Base-by-base conservation (phyloP, 2,797 vertebrate genomes). In the Austrolebias charrua region DNA sequence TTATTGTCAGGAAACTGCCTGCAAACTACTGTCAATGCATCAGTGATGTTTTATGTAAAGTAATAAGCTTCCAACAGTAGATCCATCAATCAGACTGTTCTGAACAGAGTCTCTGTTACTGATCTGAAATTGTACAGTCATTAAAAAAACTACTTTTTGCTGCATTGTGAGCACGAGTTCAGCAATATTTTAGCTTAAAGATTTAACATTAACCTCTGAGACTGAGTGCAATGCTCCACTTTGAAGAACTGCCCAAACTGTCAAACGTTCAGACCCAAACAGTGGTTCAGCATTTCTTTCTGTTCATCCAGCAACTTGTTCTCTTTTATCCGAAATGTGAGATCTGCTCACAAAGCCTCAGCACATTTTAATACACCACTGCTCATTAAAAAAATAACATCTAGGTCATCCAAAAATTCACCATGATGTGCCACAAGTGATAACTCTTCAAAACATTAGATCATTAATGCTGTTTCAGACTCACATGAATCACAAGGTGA, bases 281-380 rank as follows among this genome's bases (percentile, higher is more conserved):
- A 14, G 65, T 19, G 50, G 1, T 66, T 84, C 81, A 86, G 80
- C 78, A 4, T 31, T 76, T 80, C 49, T 81, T 78, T 73, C 48
- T 73, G 76, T 83, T 79, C 64, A 83, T 69, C 68, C 80, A 66
- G 80, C 76, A 83, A 54, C 62, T 60, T 60, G 58, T 64, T 79
- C 46, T 63, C 74, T 76, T 81, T 78, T 66, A 74, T 80, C 69
- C 18, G 28, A 54, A 40, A 53, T 50, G 49, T 40, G 40, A 67
- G 57, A 66, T 14, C 16, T 18, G 63, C 70, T 29, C 68, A 80
- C 78, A 31, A 50, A 12, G 43, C 31, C 31, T 71, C 49, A 38
- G 33, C 76, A 70, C 60, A 70, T 75, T 73, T 70, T 78, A 64
- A 79, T 47, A 38, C 31, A 60, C 65, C 31, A 11, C 13, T 38